Evolutionary conservation across 1,140 invertebrate genomes (phyloP), one percentile per base, ranked within the genome.

Genomic region (Lepidotrigona ventralis): DNA sequence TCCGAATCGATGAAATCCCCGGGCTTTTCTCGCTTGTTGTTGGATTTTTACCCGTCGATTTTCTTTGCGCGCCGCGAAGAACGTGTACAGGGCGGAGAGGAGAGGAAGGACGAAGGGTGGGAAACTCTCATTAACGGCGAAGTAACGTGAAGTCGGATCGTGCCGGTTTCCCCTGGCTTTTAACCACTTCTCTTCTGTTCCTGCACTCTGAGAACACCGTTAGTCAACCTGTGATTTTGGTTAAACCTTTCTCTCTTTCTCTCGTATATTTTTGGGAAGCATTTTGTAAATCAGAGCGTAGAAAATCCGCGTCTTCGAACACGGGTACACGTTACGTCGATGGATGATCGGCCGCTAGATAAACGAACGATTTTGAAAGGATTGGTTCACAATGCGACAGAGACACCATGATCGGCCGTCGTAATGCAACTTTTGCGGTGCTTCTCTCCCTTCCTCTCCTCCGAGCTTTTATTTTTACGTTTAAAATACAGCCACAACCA

Each of bases 401-500:
- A 66, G 8, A 9, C 17, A 33, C 17, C 17, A 9, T 33, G 17
- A 29, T 29, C 64, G 19, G 29, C 29, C 21, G 29, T 66, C 19
- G 19, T 11, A 19, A 21, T 26, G 6, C 66, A 23, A 23, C 21
- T 69, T 69, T 14, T 21, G 19, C 4, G 5, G 5, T 14, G 29
- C 39, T 58, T 19, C 58, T n/a, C 23, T 23, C 23, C 58, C 58
- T 23, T 60, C 39, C 39, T 8, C n/a, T 8, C 39, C 39, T 23
- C 4, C 33, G 1, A 51, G 23, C 14, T 83, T 29, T 56, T 69
- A 77, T 56, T 66, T 77, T 68, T 53, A 51, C 75, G 33, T 72
- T 78, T 56, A 73, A 85, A 85, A 85, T 72, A 39, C 54, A 78
- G 51, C 58, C 53, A 46, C 66, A 21, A 26, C 33, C 9, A 21